Conservation (phyloP, 2,113 vertebrate genomes). For the Scortum barcoo region DNA sequence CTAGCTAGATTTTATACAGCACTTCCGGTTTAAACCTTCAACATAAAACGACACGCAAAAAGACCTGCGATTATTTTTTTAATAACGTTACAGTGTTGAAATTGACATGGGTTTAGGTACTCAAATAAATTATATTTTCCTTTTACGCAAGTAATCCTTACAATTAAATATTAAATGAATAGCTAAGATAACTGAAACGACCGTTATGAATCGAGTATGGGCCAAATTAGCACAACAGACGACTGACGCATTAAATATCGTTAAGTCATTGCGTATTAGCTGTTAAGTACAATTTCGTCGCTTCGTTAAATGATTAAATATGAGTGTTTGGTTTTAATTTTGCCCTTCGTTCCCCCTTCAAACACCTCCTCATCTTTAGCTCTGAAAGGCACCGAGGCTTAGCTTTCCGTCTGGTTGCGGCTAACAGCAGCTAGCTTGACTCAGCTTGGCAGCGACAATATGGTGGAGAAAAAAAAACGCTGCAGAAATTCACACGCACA, state of each 20-base stretch:
- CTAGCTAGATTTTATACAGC: rapidly evolving
- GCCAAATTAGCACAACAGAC: neutral
- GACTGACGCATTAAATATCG: neutral
- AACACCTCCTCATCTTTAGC: neutral
- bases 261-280: neutral
- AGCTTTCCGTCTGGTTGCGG: slow-evolving; percentile 39
- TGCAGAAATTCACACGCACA: neutral
- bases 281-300: neutral
- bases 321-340: too few species aligned
- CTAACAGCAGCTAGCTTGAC: slow-evolving; percentile 8
- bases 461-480: slow-evolving; percentile 55
- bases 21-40: slow-evolving; percentile 52
- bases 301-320: neutral
- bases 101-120: rapidly evolving
- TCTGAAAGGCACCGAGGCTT: neutral
- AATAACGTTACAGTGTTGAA: rapidly evolving
- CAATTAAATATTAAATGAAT: too few species aligned
- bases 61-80: neutral
- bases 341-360: rapidly evolving
- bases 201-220: neutral
- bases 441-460: slow-evolving; percentile 47
- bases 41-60: neutral
- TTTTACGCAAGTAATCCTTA: neutral
- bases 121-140: neutral
- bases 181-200: too few species aligned